Percentiles rank a stretch among this genome's conserved stretches.
Evolutionary conservation across 2,797 vertebrate genomes (phyloP).

Genomic region (Taenioides sp.): DNA sequence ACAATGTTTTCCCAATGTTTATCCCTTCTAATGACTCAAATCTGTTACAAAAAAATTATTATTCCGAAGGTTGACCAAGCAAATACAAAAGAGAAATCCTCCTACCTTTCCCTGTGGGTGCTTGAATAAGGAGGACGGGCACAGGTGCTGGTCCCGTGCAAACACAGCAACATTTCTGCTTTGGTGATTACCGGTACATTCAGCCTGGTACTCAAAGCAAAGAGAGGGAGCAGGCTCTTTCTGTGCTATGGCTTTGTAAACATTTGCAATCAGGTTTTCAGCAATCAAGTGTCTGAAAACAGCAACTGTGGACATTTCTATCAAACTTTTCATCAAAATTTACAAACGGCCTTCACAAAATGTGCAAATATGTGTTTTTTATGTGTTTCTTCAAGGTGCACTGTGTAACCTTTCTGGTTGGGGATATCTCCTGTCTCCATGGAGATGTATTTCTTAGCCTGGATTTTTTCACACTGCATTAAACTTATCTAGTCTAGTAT

Average conservation of each 20-base stretch:
- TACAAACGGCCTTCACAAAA: too few relatives aligned
- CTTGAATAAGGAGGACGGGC: slow-evolving; percentile 19
- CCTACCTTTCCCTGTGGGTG: slow-evolving; percentile 17
- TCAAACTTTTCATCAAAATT: too few relatives aligned
- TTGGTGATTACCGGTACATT: slow-evolving; percentile 1
- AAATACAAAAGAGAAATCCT: background rate
- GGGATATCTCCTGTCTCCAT: too few relatives aligned
- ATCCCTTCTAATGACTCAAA: background rate
- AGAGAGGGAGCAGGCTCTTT: slow-evolving; percentile 18
- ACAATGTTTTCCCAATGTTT: background rate
- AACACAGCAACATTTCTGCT: slow-evolving; percentile 13
- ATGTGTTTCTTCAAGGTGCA: too few relatives aligned
- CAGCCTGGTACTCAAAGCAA: slow-evolving; percentile 6
- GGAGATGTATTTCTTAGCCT: too few relatives aligned
- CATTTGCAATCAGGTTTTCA: slow-evolving; percentile 4
- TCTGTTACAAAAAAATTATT: background rate
- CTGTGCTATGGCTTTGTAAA: background rate
- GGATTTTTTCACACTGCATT: too few relatives aligned
- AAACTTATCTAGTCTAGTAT: too few relatives aligned
- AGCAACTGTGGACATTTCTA: background rate
- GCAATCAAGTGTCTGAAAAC: background rate
- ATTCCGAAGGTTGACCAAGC: background rate
- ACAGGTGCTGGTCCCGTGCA: slow-evolving; percentile 23
- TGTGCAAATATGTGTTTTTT: too few relatives aligned
- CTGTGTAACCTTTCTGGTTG: too few relatives aligned